Conservation (phyloP, 2,113 vertebrate species). For the Forbesichthys papilliferus region DNA sequence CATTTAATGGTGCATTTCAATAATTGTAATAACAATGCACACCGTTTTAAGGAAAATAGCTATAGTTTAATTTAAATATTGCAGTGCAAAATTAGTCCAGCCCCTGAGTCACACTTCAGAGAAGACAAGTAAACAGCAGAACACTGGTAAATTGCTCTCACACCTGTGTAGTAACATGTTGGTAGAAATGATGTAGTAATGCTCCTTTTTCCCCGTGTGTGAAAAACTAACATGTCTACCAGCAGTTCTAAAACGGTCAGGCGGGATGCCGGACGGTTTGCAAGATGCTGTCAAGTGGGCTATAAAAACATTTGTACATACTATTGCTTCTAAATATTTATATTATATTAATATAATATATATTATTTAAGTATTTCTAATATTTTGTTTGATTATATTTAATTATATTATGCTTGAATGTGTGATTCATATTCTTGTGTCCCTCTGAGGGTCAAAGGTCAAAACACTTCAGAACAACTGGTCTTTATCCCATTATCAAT, state of each 20-base stretch:
- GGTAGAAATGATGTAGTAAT: neutral
- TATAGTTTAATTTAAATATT: conserved; percentile 81
- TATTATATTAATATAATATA: too few species aligned
- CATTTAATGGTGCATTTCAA: conserved; percentile 78
- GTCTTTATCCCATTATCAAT: conserved; percentile 27
- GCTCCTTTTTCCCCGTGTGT: conserved; percentile 45
- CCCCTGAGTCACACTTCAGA: conserved; percentile 97
- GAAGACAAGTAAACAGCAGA: conserved; percentile 76
- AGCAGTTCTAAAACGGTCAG: too few species aligned
- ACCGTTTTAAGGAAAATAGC: conserved; percentile 85
- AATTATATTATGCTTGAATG: too few species aligned
- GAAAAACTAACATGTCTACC: conserved; percentile 20
- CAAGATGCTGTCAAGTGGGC: too few species aligned
- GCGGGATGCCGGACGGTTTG: too few species aligned
- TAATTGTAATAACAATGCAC: conserved; percentile 84
- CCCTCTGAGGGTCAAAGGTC: too few species aligned
- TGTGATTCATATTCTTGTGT: too few species aligned
- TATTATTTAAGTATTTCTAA: too few species aligned
- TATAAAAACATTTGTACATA: too few species aligned
- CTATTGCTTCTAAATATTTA: too few species aligned
- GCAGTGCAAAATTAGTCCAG: conserved; percentile 82
- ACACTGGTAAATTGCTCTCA: conserved; percentile 43
- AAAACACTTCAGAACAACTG: neutral
- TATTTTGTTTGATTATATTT: too few species aligned
- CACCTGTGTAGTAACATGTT: conserved; percentile 50